phyloP scores from a whole-genome alignment of 2,797 vertebrate genomes.

The Oryzias dopingdopingensis region DNA sequence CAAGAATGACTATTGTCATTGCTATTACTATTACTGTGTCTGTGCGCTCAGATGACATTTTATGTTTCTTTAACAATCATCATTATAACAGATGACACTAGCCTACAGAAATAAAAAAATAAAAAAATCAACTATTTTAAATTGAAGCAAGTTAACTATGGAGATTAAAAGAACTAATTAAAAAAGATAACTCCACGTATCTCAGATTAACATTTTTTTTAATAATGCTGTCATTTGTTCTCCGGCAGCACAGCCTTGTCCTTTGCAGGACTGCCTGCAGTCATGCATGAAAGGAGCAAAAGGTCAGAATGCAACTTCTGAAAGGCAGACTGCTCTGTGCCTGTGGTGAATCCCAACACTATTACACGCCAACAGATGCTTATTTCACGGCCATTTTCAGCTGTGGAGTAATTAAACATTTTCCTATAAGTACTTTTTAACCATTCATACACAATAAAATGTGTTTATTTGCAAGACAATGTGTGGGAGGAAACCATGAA shows the following conservation, averaged over 20 bases:
- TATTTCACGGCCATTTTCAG: constrained; percentile 28
- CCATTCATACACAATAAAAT: constrained; percentile 6
- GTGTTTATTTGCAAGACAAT: constrained; percentile 10
- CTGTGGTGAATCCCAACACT: constrained; percentile 24
- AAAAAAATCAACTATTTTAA: neutral
- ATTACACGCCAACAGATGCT: constrained; percentile 25
- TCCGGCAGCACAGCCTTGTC: neutral
- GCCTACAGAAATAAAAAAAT: too few species aligned
- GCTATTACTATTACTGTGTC: too few species aligned
- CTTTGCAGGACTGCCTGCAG: constrained; percentile 1
- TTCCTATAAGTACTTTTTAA: constrained; percentile 31
- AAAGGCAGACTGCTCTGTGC: constrained; percentile 26
- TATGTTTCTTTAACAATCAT: neutral
- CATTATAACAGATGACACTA: neutral
- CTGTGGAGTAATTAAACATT: constrained; percentile 7
- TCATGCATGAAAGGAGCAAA: constrained; percentile 28
- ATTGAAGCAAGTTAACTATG: neutral
- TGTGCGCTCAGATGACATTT: too few species aligned
- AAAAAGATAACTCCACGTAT: constrained; percentile 2
- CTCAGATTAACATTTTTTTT: neutral
- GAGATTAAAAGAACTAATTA: constrained; percentile 6
- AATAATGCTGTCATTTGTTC: constrained; percentile 7
- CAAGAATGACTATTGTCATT: too few species aligned
- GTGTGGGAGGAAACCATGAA: constrained; percentile 15
- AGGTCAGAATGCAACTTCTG: constrained; percentile 24